Evolutionary conservation across 2,113 vertebrate species (phyloP), one percentile per base, ranked within the genome.

Genomic region (Trogon surrucura): DNA sequence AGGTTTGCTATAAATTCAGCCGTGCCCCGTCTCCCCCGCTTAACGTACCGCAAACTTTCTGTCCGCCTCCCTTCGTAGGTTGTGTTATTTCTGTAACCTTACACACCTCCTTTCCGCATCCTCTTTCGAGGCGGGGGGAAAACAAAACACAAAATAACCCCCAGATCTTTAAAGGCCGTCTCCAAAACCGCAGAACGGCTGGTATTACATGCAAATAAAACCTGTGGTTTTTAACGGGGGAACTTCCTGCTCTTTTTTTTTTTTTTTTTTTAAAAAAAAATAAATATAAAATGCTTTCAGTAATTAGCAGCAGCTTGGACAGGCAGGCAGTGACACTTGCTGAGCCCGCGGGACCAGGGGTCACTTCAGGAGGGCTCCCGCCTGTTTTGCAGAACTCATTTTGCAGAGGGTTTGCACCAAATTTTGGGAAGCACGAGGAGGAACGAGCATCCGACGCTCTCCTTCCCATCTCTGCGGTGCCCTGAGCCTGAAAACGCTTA

Each of bases 141-240:
- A 51, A 34, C 32, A 38, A 32, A 48, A 38, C 51, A 23, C 12
- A 6, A 91, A 95, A 91, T 60, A 88, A 84, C 78, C 71, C 50
- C 32, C 48, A 72, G 60, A 80, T 56, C 79, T 91, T 95, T 38
- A 78, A 93, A 95, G 82, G 45, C 62, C 72, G 34, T 66, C 94
- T 96, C 93, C 71, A 70, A 85, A 87, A 34, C 73, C 36, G 3
- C 77, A 92, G 71, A 67, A 41, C 4, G 58, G 70, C 77, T 64
- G 62, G 67, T 44, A 58, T 57, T 34, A 61, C 85, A 69, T 15
- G 41, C 84, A 91, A 96, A 94, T 80, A 69, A 96, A 96, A 64
- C 54, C 29, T 32, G 38, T 0, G 23, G 38, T 16, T 73, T 91
- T 91, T 74, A 36, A 79, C 0, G 0, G 23, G 0, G 3, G 60